Conservation (phyloP, 1,140 invertebrate species). For the Drosophila rufa region DNA sequence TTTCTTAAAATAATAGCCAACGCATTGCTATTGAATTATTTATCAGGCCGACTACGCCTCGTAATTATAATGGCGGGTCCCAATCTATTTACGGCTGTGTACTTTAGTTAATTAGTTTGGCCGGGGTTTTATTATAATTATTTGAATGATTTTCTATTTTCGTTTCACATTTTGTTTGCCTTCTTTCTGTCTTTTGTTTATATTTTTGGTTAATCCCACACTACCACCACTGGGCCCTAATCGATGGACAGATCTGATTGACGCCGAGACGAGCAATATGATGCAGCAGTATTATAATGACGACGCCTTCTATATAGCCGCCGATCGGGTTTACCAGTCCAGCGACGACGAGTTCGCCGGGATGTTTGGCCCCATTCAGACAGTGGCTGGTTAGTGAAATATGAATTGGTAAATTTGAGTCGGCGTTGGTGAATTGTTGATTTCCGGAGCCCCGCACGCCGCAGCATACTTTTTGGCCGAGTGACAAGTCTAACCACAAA, state of each 20-base stretch:
- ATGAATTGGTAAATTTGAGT: slow-evolving; percentile 6
- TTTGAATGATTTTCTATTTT: slow-evolving; percentile 23
- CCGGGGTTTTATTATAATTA: slow-evolving; percentile 17
- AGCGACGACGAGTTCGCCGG: slow-evolving; percentile 82
- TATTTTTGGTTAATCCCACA: slow-evolving; percentile 16
- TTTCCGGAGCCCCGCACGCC: neutral
- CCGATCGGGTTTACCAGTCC: slow-evolving; percentile 81
- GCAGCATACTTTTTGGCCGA: slow-evolving; percentile 18
- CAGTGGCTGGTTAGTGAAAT: slow-evolving; percentile 77
- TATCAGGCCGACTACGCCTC: neutral
- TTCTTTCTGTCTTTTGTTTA: slow-evolving; percentile 25
- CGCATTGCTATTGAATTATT: slow-evolving; percentile 27
- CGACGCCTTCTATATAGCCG: slow-evolving; percentile 81
- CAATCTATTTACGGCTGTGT: slow-evolving; percentile 21
- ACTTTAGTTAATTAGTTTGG: slow-evolving; percentile 40
- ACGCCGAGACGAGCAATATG: slow-evolving; percentile 70
- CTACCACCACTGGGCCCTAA: neutral
- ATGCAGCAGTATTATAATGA: slow-evolving; percentile 83
- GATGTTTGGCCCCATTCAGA: slow-evolving; percentile 83
- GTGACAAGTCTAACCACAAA: slow-evolving; percentile 40
- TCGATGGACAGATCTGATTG: slow-evolving; percentile 67
- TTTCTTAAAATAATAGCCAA: slow-evolving; percentile 22
- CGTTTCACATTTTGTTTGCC: slow-evolving; percentile 16
- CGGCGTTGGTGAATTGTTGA: slow-evolving; percentile 5
- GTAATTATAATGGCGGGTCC: slow-evolving; percentile 24